phyloP scores from a whole-genome alignment of 2,113 vertebrate species.

The Accipiter cooperii region DNA sequence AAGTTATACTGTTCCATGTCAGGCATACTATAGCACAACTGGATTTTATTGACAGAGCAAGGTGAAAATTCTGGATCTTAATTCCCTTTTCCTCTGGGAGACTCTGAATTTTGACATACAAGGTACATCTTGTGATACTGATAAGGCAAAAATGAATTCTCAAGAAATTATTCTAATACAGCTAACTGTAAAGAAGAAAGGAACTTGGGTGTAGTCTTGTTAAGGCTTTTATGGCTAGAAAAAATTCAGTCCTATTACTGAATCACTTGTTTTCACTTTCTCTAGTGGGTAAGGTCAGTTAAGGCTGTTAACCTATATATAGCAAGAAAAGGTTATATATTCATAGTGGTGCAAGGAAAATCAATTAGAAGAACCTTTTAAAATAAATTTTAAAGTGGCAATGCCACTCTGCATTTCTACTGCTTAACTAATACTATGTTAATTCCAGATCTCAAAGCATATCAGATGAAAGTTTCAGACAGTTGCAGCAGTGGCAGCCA shows the following conservation, averaged over 20 bases:
- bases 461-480: neutral
- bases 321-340: neutral
- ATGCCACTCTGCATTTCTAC: neutral
- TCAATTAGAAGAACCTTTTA: neutral
- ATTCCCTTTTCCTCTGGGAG: neutral
- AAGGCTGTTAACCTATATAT: neutral
- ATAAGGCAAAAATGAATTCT: neutral
- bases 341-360: neutral
- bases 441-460: neutral
- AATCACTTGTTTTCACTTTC: neutral
- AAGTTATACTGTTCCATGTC: neutral
- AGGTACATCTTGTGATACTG: neutral
- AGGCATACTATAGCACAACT: neutral
- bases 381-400: neutral
- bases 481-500: neutral
- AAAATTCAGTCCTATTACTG: neutral
- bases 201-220: neutral
- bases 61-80: neutral
- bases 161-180: neutral
- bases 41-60: neutral
- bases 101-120: neutral
- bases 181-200: neutral
- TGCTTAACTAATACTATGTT: neutral
- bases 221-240: neutral
- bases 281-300: neutral